phyloP scores from a whole-genome alignment of 2,888 invertebrate species.

The Diloba caeruleocephala region DNA sequence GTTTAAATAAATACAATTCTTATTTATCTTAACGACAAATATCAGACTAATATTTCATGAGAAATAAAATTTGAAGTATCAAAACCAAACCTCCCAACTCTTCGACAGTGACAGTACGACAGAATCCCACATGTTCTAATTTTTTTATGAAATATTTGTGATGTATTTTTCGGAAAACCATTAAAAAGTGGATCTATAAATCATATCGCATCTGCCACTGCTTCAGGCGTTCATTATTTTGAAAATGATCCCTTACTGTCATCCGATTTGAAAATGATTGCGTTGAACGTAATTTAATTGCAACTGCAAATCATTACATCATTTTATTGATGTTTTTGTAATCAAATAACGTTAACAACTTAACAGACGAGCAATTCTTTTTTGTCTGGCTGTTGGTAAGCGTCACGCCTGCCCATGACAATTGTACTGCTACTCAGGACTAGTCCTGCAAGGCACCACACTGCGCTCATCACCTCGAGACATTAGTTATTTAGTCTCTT shows the following conservation, averaged over 20 bases:
- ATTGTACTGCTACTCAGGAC: no score
- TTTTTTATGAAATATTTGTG: constrained; percentile 73
- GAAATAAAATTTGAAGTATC: constrained; percentile 51
- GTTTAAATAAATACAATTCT: no score
- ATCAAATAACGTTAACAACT: constrained; percentile 16
- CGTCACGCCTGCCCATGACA: no score
- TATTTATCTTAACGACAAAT: no score
- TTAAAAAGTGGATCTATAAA: constrained; percentile 83
- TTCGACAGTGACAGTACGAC: constrained; percentile 69
- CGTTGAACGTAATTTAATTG: constrained; percentile 34
- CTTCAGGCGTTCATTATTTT: constrained; percentile 66
- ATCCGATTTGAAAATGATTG: constrained; percentile 54
- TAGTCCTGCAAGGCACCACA: no score
- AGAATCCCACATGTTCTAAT: constrained; percentile 81
- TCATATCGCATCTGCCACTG: constrained; percentile 82
- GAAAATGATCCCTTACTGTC: constrained; percentile 57
- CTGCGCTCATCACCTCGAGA: no score
- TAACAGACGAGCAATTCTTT: no score
- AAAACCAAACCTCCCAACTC: constrained; percentile 45
- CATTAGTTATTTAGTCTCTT: no score
- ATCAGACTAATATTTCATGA: no score
- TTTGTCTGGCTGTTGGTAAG: no score
- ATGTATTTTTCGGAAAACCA: constrained; percentile 84
- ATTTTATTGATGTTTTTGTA: constrained; percentile 30
- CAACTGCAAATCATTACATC: constrained; percentile 24